Evolutionary conservation across 1,140 invertebrate species (phyloP), one percentile per base, ranked within the genome.

Genomic region (Cyphomyrmex costatus): DNA sequence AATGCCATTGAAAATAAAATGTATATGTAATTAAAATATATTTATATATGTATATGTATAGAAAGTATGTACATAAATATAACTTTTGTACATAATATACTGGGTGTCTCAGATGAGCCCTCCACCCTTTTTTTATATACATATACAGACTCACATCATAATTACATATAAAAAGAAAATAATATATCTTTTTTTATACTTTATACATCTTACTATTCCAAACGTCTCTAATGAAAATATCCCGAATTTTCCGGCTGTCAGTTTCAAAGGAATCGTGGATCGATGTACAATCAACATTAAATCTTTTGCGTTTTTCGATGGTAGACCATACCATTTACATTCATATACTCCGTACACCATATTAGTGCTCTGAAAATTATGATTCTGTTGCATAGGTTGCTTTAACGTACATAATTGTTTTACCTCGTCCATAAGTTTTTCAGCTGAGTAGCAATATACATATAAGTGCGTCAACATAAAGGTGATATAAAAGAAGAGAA

Each of bases 381-480:
- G 46, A 49, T 49, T 49, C 16, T 49, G 14, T 49, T 49, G 46
- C 46, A 49, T 49, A 49, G 14, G 14, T 49, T 49, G 14, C 46
- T 16, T 49, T 49, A 49, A 27, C 30, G 6, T 46, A 14, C 3
- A 51, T 12, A 87, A 36, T 33, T 53, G 3, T 24, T 74, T 89
- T 82, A 87, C 88, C 60, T 83, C 70, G 0, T 49, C 16, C 0
- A 86, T 19, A 30, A 90, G 71, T 58, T 19, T 65, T 21, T 90
- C 89, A 7, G 80, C 86, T 7, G 88, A 24, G 6, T 90, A 86
- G 49, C 89, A 90, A 63, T 90, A 90, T 42, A 78, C 21, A n/a
- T 76, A 90, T 1, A 90, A 30, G 7, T 82, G 79, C 0, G 63
- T 30, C 3, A 88, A 36, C 5, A 87, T 58, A 7, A 76, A 14